A percentile compares a stretch with the other conserved stretches of the same genome.
Evolutionary conservation across 1,140 invertebrate genomes (phyloP).

Genomic region (Bathynomus jamesi): DNA sequence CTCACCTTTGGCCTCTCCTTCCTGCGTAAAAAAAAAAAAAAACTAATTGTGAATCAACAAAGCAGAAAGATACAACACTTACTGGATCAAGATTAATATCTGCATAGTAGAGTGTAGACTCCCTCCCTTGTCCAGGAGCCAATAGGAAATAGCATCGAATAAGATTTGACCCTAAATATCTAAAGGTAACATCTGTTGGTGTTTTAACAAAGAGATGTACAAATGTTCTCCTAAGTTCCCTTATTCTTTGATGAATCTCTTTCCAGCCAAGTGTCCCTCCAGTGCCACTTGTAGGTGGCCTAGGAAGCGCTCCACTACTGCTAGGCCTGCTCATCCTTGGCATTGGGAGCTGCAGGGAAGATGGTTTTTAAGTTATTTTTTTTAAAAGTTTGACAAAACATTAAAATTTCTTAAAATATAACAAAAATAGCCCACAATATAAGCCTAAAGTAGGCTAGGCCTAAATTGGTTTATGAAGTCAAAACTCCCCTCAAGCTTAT

Average conservation of each 20-base stretch:
- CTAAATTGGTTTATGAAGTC: too few species aligned
- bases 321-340: background rate
- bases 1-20: too few species aligned
- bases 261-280: slow-evolving; percentile 23
- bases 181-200: slow-evolving; percentile 32
- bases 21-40: too few species aligned
- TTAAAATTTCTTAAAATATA: too few species aligned
- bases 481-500: too few species aligned
- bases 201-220: slow-evolving; percentile 35
- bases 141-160: slow-evolving; percentile 34
- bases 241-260: slow-evolving; percentile 30
- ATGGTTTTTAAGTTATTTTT: background rate
- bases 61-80: too few species aligned
- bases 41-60: too few species aligned
- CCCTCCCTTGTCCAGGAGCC: slow-evolving; percentile 33
- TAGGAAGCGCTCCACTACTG: background rate
- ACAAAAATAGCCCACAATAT: too few species aligned
- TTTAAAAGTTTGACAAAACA: too few species aligned
- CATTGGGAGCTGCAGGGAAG: background rate
- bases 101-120: slow-evolving; percentile 34
- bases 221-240: slow-evolving; percentile 31
- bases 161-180: slow-evolving; percentile 18
- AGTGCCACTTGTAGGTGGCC: background rate
- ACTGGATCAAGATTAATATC: slow-evolving; percentile 30
- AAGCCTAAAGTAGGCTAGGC: too few species aligned